Base-by-base conservation (phyloP, 2,888 invertebrate genomes). In the Zaprionus obscuricornis region DNA sequence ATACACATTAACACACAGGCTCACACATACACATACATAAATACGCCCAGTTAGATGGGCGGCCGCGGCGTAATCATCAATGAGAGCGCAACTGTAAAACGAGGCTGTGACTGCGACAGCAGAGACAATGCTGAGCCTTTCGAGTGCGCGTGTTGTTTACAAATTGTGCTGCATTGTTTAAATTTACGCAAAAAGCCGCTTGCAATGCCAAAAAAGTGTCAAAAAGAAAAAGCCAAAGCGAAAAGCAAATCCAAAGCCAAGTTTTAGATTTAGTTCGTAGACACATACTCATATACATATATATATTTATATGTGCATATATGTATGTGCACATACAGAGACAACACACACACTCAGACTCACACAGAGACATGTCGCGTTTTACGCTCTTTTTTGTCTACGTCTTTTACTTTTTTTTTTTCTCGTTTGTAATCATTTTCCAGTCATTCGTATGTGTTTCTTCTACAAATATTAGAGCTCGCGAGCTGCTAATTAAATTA, bases 401-500 rank as follows among this genome's bases (percentile, higher is more conserved):
- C 78, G 85, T 78, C 74, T 79, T 85, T 85, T 82, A 84, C 72
- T 78, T 79, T 66, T 47, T 49, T 50, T n/a, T n/a, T n/a, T 85
- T 79, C 78, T 79, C 85, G 85, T 79, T 79, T 79, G 78, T 85
- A 79, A 79, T 79, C 78, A 85, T 85, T 79, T 85, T 78, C 79
- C 72, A 75, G 52, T 65, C 58, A 78, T 82, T 85, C 85, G 75
- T 78, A 68, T 75, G 76, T 81, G 73, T 67, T 59, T 70, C 75
- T 85, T 68, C 77, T 56, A 69, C 70, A 85, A 79, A 82, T 85
- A 83, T 82, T 83, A 79, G 85, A 85, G 81, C 81, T 79, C 65
- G 75, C 67, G 77, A 74, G 86, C 86, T 81, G 85, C 84, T 85
- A 85, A 85, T 85, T 85, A 81, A 85, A 85, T 85, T 85, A 85